Evolutionary conservation across 2,888 invertebrate species (phyloP), one percentile per base, ranked within the genome.

Genomic region (Apamea anceps): DNA sequence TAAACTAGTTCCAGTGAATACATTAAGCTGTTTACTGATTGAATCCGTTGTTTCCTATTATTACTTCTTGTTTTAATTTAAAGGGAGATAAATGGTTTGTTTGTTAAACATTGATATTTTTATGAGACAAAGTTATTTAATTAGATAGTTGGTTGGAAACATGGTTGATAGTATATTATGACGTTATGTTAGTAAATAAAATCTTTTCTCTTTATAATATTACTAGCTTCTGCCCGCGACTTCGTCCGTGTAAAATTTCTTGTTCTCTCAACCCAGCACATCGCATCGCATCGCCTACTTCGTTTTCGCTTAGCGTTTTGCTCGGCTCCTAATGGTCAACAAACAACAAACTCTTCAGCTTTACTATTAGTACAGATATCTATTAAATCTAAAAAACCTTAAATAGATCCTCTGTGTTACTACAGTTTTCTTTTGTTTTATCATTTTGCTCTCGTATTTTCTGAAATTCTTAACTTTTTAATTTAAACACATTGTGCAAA

Each of bases 1-100:
- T 85, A 85, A 85, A 85, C 85, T 85, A 80, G 84, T 77, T 87
- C 77, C 72, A 42, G 45, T 71, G 87, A 85, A 87, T 85, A 87
- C 21, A 85, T 87, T 79, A 73, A 82, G 68, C 85, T 87, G 88
- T 77, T 85, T 79, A 82, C 82, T 85, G 86, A 86, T 86, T 87
- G 82, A 85, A 88, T 77, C 79, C 75, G 45, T 71, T 85, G 82
- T 82, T 77, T 77, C 60, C 66, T 87, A 54, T 75, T 86, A 82
- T 82, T 87, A 77, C 75, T 85, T 85, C 62, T 82, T 87, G 79
- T 86, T 86, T 87, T 82, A 51, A 82, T 66, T 80, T 75, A 65
- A 54, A 28, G 21, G 45, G 25, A 75, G 37, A 60, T 82, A 75
- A 48, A 75, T 57, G 37, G 25, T 57, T 57, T 65, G 82, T 37